Conservation (phyloP, 1,140 invertebrate genomes). For the Drosophila seguyi region DNA sequence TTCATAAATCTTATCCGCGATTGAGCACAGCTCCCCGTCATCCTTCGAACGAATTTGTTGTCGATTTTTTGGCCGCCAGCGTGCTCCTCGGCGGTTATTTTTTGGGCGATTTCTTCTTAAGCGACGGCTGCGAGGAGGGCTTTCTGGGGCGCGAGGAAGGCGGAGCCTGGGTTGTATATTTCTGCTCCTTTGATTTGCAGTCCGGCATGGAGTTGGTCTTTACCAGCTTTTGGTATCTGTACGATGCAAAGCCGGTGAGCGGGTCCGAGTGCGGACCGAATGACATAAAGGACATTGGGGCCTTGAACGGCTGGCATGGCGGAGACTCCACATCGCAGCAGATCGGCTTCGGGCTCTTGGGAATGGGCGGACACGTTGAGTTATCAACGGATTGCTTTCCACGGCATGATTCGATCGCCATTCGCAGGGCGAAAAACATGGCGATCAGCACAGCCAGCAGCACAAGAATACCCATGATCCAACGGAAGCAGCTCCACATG, state of each 20-base stretch:
- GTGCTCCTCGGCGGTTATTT: conserved; percentile 21
- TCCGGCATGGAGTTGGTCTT: neutral
- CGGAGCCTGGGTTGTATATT: neutral
- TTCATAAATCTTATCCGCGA: conserved; percentile 76
- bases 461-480: neutral
- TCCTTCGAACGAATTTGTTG: conserved; percentile 60
- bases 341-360: neutral
- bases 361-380: neutral
- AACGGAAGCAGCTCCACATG: neutral
- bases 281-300: conserved; percentile 38
- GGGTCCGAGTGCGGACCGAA: conserved; percentile 15
- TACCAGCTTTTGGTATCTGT: conserved; percentile 8
- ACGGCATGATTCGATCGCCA: neutral
- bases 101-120: conserved; percentile 12
- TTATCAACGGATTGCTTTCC: too few species aligned
- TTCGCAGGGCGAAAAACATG: neutral
- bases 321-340: neutral
- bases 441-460: neutral
- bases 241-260: conserved; percentile 11
- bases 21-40: conserved; percentile 65
- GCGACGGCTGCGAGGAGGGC: conserved; percentile 6
- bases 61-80: conserved; percentile 53
- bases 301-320: neutral
- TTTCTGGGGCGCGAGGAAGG: neutral
- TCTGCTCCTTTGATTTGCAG: conserved; percentile 3